A percentile compares a stretch with the other conserved stretches of the same genome.
Conservation (phyloP, 2,113 vertebrate species). For the Petaurus breviceps region DNA sequence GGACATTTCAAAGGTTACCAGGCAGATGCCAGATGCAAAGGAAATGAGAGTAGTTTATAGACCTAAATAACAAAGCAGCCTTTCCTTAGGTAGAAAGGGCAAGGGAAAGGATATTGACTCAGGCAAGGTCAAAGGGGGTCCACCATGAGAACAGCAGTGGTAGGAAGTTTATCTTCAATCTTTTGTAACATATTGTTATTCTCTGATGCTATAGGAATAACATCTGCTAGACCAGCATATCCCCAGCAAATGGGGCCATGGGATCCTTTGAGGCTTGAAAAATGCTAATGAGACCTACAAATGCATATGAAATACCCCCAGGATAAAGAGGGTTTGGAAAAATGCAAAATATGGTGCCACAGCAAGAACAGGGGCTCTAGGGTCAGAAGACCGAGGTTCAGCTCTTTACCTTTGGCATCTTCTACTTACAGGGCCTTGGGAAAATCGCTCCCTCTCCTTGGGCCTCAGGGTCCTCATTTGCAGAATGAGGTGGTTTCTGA, state of each 20-base stretch:
- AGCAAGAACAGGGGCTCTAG: neutral
- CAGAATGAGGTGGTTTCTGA: neutral
- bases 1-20: constrained; percentile 52
- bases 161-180: neutral
- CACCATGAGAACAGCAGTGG: neutral
- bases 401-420: neutral
- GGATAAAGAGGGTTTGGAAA: neutral
- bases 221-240: neutral
- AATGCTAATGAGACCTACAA: neutral
- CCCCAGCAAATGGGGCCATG: neutral
- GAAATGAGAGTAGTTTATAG: constrained; percentile 9
- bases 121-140: neutral
- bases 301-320: neutral
- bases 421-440: neutral
- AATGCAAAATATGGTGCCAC: neutral
- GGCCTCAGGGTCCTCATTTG: neutral
- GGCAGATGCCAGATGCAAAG: constrained; percentile 26
- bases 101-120: neutral
- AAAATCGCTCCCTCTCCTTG: neutral
- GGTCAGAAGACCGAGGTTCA: neutral
- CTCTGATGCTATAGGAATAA: neutral
- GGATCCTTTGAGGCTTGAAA: neutral
- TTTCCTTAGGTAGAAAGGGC: neutral
- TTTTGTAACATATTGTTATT: neutral
- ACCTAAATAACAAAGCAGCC: neutral